These are phyloP conservation scores for Physocephala rufipes DNA, from an alignment of 2,888 invertebrate species.

Conservation along the genomic window DNA sequence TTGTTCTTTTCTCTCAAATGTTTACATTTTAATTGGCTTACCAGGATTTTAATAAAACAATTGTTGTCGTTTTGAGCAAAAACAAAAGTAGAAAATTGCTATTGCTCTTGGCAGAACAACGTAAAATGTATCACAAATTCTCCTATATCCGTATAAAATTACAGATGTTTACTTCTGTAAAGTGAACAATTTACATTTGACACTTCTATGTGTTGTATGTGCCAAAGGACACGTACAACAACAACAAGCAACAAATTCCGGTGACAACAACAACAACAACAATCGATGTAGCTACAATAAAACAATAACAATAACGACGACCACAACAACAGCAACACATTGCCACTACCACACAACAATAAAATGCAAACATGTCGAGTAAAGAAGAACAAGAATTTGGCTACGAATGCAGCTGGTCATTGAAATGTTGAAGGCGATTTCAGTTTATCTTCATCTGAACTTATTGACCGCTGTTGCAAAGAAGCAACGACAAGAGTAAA, in stretches of 20 bases:
- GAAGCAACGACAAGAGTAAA: not conserved
- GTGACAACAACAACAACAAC: not conserved
- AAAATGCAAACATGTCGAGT: too few species aligned
- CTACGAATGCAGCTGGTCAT: slow-evolving; percentile 5
- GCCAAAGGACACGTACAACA: not conserved
- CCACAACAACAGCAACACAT: not conserved
- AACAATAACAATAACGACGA: slow-evolving; percentile 2
- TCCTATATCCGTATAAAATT: slow-evolving; percentile 19
- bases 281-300: not conserved
- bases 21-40: too few species aligned
- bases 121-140: slow-evolving; percentile 9
- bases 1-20: too few species aligned
- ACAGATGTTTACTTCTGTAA: slow-evolving; percentile 6
- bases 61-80: too few species aligned
- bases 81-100: not conserved
- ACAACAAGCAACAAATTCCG: not conserved
- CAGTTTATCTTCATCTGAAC: slow-evolving; percentile 5
- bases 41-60: not conserved
- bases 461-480: not conserved
- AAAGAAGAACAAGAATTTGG: too few species aligned
- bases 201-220: slow-evolving; percentile 4
- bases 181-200: slow-evolving; percentile 12
- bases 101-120: not conserved
- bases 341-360: too few species aligned
- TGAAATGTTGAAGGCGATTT: not conserved